phyloP scores from a whole-genome alignment of 2,113 vertebrate genomes.

The Aphelocoma coerulescens region DNA sequence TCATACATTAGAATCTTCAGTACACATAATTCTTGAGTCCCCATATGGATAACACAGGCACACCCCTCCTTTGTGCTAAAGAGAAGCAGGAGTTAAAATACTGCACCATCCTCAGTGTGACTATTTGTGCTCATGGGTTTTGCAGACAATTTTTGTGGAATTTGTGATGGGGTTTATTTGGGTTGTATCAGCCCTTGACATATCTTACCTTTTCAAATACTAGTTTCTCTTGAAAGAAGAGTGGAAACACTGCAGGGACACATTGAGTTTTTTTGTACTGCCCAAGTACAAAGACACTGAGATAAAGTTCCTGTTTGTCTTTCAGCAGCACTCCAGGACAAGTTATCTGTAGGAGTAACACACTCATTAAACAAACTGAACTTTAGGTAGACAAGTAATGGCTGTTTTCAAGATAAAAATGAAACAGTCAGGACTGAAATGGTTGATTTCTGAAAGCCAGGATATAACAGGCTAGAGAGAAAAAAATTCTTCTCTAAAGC shows the following conservation, averaged over 20 bases:
- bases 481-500: neutral
- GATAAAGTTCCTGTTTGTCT: constrained; percentile 81
- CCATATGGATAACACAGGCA: neutral
- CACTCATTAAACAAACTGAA: constrained; percentile 17
- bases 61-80: neutral
- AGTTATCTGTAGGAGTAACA: constrained; percentile 78
- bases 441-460: neutral
- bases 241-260: constrained; percentile 83
- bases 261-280: constrained; percentile 83
- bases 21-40: neutral
- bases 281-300: constrained; percentile 87
- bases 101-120: neutral
- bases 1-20: neutral
- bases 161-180: neutral
- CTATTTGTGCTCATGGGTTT: neutral
- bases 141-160: neutral
- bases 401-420: constrained; percentile 35
- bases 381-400: neutral
- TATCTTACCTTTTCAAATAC: constrained; percentile 88
- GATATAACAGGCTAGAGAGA: neutral
- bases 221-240: constrained; percentile 85
- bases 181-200: neutral
- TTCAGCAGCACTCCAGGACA: constrained; percentile 85
- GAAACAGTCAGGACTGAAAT: constrained; percentile 7
- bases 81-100: neutral